Evolutionary conservation across 2,113 vertebrate species (phyloP).

Genomic region (Solenodon paradoxus): DNA sequence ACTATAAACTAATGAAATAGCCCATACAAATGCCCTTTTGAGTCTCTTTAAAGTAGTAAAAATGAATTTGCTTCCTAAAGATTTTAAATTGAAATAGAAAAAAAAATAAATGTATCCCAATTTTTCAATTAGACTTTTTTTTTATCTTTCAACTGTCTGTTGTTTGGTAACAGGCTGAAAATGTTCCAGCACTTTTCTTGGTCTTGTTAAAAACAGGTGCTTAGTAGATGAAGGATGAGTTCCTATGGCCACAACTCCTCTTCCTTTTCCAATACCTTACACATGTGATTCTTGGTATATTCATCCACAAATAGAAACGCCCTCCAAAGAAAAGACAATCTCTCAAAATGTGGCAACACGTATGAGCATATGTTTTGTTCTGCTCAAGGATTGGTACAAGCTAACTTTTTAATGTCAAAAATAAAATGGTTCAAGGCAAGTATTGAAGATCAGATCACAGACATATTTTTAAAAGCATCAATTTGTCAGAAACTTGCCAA

Average conservation of each 20-base stretch:
- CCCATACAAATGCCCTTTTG: not conserved
- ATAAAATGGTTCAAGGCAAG: slow-evolving; percentile 49
- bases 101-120: not conserved
- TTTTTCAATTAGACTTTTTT: not conserved
- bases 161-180: not conserved
- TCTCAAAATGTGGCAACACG: not conserved
- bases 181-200: not conserved
- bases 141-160: not conserved
- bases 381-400: slow-evolving; percentile 14
- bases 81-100: not conserved
- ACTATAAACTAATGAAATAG: not conserved
- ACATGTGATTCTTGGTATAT: not conserved
- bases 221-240: not conserved
- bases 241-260: not conserved
- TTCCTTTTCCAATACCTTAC: not conserved
- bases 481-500: slow-evolving; percentile 67
- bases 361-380: slow-evolving; percentile 38
- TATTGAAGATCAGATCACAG: slow-evolving; percentile 32
- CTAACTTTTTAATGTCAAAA: slow-evolving; percentile 48
- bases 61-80: not conserved
- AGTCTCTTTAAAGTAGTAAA: not conserved
- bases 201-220: not conserved
- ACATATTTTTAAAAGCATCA: slow-evolving; percentile 56
- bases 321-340: not conserved
- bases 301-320: slow-evolving; percentile 40